A percentile compares a stretch with the other conserved stretches of the same genome.
These are phyloP conservation scores for Xanthostigma xanthostigma DNA, from an alignment of 2,888 invertebrate species.

Conservation along the genomic window DNA sequence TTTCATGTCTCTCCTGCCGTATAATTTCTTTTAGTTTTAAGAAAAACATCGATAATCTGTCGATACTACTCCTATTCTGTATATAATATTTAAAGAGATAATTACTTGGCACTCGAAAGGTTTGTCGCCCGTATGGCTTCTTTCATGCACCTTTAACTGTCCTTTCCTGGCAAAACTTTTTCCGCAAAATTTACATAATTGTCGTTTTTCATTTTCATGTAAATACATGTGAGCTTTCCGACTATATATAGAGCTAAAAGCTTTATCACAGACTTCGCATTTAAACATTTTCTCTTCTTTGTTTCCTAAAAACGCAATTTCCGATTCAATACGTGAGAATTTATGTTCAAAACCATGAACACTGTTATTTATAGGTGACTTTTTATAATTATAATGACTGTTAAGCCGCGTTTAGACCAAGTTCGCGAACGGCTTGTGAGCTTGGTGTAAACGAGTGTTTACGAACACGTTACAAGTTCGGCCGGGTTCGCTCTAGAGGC, in stretches of 20 bases:
- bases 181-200: conserved; percentile 23
- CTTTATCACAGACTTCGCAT: conserved; percentile 27
- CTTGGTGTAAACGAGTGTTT: no score
- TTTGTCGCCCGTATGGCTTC: conserved; percentile 33
- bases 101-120: conserved; percentile 32
- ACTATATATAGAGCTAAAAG: conserved; percentile 28
- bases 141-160: conserved; percentile 25
- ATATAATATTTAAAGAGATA: not conserved
- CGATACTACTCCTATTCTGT: no score
- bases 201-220: conserved; percentile 24
- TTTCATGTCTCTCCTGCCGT: no score
- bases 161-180: conserved; percentile 25
- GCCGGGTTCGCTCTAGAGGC: no score
- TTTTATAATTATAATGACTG: no score
- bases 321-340: no score
- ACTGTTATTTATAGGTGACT: not conserved
- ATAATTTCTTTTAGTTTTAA: no score
- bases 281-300: conserved; percentile 14
- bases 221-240: conserved; percentile 30
- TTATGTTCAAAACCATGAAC: not conserved
- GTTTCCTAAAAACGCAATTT: no score
- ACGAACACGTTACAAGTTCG: no score
- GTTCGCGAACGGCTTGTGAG: no score
- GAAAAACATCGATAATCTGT: no score
- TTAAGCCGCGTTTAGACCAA: no score